Base-by-base conservation (phyloP, 2,113 vertebrate species). In the Hassar affinis region DNA sequence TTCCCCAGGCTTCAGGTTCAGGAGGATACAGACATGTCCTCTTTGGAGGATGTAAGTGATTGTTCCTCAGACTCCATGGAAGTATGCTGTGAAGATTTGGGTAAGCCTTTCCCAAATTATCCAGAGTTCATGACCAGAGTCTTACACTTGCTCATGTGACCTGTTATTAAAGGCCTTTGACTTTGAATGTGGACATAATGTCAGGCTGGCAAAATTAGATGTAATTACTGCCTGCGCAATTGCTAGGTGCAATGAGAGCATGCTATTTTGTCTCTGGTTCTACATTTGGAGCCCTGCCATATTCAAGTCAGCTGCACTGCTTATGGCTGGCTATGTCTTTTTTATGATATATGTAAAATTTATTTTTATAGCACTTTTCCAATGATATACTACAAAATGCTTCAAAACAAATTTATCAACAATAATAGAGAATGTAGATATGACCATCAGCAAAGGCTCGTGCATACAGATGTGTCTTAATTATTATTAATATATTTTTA, bases 61-160 rank as follows among this genome's bases (percentile, higher is more conserved):
- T 91, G 91, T 82, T 94, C 93, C 33, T 93, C 92, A 3, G 93
- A 94, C 86, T 94, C 93, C 79, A 93, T 93, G 93, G 94, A 94
- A 85, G 89, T 94, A 27, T 93, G 91, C 87, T 93, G 92, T 85
- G 92, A 94, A 4, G 91, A 93, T 79, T 62, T 93, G 0, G 91
- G 94, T 94, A 83, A 92, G 94, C 89, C 11, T 61, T 6, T 77
- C 47, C 59, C 47, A 57, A 68, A 79, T 57, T 15, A 42, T 54
- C 54, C 68, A 47, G 17, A 56, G 75, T 68, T 84, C 74, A 84
- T 78, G 74, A 47, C 33, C 9, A 11, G 54, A 76, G 33, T 82
- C 54, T 82, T 79, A 62, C 75, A 82, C 74, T 81, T 85, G 79
- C 52, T 85, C 45, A 42, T 78, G 61, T 77, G 74, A 81, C 49